phyloP scores from a whole-genome alignment of 2,113 vertebrate species.

The Smithornis capensis region DNA sequence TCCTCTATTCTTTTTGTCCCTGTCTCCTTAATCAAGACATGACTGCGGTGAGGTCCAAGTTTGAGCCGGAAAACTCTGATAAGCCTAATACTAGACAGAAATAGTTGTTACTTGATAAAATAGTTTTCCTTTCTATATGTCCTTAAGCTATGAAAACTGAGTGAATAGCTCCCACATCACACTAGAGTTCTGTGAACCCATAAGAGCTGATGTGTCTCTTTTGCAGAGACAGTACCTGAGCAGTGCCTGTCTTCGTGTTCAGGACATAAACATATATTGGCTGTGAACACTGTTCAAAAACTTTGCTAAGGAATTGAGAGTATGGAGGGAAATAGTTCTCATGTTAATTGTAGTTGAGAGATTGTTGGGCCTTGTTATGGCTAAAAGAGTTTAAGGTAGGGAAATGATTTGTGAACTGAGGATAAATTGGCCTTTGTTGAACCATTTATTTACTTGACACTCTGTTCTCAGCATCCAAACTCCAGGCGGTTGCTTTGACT shows the following conservation, averaged over 20 bases:
- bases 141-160: not conserved
- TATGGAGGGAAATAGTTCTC: not conserved
- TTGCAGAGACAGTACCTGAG: not conserved
- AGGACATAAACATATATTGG: not conserved
- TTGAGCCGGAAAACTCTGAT: not conserved
- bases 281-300: not conserved
- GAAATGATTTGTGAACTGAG: not conserved
- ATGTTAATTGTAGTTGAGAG: not conserved
- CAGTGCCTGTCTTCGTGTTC: not conserved
- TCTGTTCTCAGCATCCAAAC: not conserved
- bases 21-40: not conserved
- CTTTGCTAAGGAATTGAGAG: not conserved
- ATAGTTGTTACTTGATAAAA: not conserved
- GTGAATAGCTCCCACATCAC: not conserved
- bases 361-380: not conserved
- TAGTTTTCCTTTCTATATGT: not conserved
- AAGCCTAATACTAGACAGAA: not conserved
- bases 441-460: not conserved
- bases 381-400: not conserved
- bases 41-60: not conserved
- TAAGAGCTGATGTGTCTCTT: not conserved
- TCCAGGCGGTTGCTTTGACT: not conserved
- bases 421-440: not conserved
- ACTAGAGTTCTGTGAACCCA: not conserved
- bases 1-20: not conserved